Evolutionary conservation across 2,113 vertebrate species (phyloP).

Genomic region (Callipepla californica): DNA sequence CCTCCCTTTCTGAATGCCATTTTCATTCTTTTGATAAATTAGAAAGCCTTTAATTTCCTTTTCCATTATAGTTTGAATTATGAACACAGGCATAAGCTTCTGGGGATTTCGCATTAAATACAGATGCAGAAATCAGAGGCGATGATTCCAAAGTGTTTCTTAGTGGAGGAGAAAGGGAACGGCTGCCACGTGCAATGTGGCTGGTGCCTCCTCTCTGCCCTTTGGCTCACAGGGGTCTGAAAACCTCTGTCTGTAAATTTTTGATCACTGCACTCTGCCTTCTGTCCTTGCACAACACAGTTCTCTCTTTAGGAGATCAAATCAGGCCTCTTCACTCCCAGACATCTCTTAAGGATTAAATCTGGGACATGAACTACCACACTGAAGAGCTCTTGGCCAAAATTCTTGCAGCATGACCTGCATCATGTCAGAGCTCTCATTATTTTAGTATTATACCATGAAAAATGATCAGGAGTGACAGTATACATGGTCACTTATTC

Average conservation of each 20-base stretch:
- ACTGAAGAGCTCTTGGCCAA: background rate
- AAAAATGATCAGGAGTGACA: background rate
- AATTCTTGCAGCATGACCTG: background rate
- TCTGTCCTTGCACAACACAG: background rate
- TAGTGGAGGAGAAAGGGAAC: background rate
- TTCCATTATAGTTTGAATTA: slow-evolving; percentile 42
- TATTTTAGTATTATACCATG: background rate
- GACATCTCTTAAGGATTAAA: background rate
- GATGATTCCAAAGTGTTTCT: background rate
- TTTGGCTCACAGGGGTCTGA: background rate
- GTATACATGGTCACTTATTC: background rate
- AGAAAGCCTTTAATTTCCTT: slow-evolving; percentile 49
- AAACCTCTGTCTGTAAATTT: background rate
- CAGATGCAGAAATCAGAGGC: background rate
- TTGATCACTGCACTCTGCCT: rapidly evolving
- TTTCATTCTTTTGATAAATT: slow-evolving; percentile 51
- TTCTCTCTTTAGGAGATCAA: background rate
- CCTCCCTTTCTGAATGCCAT: background rate
- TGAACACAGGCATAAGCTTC: slow-evolving; percentile 5
- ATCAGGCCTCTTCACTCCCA: background rate
- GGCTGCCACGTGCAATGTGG: rapidly evolving
- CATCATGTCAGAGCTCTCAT: background rate
- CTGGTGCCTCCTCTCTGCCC: background rate
- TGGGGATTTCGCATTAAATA: background rate
- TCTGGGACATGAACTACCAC: rapidly evolving